Evolutionary conservation across 23 tunicate species (phyloP).

Genomic region (Styela clava): DNA sequence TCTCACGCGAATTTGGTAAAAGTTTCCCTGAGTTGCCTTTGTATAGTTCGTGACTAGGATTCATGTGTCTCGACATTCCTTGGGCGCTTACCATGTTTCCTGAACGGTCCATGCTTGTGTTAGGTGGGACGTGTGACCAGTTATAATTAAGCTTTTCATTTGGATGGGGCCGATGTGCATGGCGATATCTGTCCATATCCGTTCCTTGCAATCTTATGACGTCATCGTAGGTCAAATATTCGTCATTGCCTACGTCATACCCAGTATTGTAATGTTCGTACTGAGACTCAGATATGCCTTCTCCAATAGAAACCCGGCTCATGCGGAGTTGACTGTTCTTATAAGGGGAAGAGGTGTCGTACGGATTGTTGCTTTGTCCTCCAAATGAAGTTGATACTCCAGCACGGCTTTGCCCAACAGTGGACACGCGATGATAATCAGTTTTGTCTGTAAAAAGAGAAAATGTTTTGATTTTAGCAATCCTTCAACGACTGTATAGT

Average conservation of each 20-base stretch:
- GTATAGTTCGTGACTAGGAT: neutral
- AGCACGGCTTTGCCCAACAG: neutral
- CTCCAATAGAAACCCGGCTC: constrained; percentile 28
- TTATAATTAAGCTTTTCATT: constrained; percentile 13
- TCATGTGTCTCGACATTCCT: neutral
- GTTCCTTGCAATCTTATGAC: constrained; percentile 27
- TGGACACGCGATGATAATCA: neutral
- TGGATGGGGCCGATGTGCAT: constrained; percentile 17
- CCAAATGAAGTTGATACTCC: neutral
- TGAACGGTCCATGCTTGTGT: neutral
- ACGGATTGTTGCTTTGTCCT: neutral
- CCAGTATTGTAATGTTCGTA: constrained; percentile 5
- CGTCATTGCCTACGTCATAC: constrained; percentile 19
- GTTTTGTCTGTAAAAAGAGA: neutral
- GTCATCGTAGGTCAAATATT: constrained; percentile 27
- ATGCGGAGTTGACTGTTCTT: constrained; percentile 5
- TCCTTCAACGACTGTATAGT: no score
- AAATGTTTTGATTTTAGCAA: no score
- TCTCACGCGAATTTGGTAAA: constrained; percentile 23
- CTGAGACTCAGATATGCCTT: constrained; percentile 24
- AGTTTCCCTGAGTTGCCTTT: constrained; percentile 19
- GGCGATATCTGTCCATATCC: constrained; percentile 15
- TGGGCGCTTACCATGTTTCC: constrained; percentile 7
- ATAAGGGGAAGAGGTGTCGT: constrained; percentile 4
- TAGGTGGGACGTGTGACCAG: constrained; percentile 18